Evolutionary conservation across 2,888 invertebrate genomes (phyloP).

Genomic region (Drosophila percnosoma): DNA sequence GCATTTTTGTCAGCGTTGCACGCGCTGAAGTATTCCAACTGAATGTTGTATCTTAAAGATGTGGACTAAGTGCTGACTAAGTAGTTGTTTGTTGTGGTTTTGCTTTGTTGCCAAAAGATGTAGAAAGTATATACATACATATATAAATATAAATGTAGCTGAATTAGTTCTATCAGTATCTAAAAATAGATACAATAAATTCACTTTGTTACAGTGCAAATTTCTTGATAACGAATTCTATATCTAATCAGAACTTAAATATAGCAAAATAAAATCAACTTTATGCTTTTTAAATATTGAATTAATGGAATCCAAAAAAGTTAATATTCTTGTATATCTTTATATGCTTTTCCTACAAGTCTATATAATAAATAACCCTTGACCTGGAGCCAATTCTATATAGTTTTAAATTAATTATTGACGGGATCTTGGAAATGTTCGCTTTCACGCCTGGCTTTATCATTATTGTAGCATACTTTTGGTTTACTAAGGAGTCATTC

Average conservation of each 20-base stretch:
- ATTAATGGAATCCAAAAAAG: not conserved
- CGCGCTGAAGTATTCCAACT: not conserved
- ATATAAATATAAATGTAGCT: not conserved
- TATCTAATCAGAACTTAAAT: not conserved
- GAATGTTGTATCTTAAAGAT: slow-evolving; percentile 13
- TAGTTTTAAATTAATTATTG: not conserved
- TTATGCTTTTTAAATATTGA: not conserved
- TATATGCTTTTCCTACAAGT: not conserved
- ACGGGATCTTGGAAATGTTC: not conserved
- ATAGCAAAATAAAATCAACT: not conserved
- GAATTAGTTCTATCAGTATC: not conserved
- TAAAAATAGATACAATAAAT: not conserved
- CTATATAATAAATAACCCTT: not conserved
- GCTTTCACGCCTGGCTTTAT: not conserved
- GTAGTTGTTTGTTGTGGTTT: slow-evolving; percentile 2
- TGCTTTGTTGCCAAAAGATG: not conserved
- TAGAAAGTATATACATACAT: slow-evolving; percentile 2
- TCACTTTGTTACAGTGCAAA: not conserved
- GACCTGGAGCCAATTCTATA: not conserved
- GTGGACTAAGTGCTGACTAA: slow-evolving; percentile 13
- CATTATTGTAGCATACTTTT: not conserved
- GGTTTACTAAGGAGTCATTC: not conserved
- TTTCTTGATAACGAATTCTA: not conserved
- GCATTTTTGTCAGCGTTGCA: slow-evolving; percentile 12
- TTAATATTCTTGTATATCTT: not conserved